Percentiles rank a stretch among this genome's conserved stretches.
These are phyloP conservation scores for Xylocampa areola DNA, from an alignment of 2,888 invertebrate species.

Conservation along the genomic window DNA sequence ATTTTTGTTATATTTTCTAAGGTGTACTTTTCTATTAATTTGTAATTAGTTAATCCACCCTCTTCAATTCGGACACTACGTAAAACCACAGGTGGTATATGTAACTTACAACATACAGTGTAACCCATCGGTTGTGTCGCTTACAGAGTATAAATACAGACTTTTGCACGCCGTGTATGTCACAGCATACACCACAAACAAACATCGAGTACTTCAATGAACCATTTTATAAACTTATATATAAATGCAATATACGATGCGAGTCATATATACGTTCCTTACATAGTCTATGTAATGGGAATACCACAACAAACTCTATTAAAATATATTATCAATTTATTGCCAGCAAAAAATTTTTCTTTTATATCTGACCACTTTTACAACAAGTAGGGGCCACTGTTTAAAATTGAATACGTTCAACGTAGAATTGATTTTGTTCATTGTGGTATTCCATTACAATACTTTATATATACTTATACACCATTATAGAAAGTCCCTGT, in stretches of 20 bases:
- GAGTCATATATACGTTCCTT: constrained; percentile 46
- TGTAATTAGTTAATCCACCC: too few species aligned
- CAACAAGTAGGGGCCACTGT: neutral
- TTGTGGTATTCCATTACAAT: constrained; percentile 54
- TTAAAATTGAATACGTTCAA: neutral
- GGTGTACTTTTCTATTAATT: too few species aligned
- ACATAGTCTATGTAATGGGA: constrained; percentile 44
- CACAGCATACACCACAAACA: constrained; percentile 18
- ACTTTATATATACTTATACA: constrained; percentile 55
- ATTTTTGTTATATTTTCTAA: too few species aligned
- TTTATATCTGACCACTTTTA: neutral
- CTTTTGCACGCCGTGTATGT: constrained; percentile 14
- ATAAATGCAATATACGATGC: constrained; percentile 55
- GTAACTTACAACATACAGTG: constrained; percentile 30
- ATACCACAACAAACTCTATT: constrained; percentile 44
- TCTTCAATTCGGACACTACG: too few species aligned
- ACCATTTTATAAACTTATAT: constrained; percentile 42
- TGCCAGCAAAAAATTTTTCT: neutral
- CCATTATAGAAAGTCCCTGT: constrained; percentile 76
- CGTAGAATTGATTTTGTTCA: constrained; percentile 1
- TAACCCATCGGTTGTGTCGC: constrained; percentile 45
- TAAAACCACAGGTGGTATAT: too few species aligned
- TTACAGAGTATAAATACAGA: constrained; percentile 24
- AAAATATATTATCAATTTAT: neutral
- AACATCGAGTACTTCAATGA: constrained; percentile 30